Conservation (phyloP, 2,888 invertebrate genomes). For the Ligdia adustata region DNA sequence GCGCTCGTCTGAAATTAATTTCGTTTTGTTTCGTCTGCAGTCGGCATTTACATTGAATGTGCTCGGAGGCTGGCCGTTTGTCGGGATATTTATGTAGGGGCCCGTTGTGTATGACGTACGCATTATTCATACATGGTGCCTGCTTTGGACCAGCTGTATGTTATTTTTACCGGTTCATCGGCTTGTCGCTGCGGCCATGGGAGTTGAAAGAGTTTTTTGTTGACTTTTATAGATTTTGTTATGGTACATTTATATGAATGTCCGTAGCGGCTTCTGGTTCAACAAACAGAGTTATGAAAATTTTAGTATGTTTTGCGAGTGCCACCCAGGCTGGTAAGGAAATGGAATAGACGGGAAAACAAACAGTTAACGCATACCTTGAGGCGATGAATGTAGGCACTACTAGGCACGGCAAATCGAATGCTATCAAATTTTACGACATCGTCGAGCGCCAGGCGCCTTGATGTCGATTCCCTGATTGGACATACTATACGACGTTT, state of each 20-base stretch:
- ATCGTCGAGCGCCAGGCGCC: conserved; percentile 62
- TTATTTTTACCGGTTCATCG: conserved; percentile 78
- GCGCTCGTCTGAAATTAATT: conserved; percentile 81
- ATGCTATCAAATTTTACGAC: conserved; percentile 75
- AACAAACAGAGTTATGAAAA: conserved; percentile 19
- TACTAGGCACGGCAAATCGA: too few species aligned
- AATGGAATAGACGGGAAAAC: conserved; percentile 39
- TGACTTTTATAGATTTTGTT: conserved; percentile 33
- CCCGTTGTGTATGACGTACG: conserved; percentile 76
- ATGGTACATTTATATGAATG: conserved; percentile 21
- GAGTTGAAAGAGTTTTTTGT: conserved; percentile 46
- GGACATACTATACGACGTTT: conserved; percentile 63
- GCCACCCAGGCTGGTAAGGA: conserved; percentile 13
- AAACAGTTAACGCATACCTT: conserved; percentile 38
- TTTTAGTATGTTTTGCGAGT: conserved; percentile 10
- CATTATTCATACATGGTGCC: conserved; percentile 80
- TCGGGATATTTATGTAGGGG: conserved; percentile 80
- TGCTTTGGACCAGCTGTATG: conserved; percentile 69
- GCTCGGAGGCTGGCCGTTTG: conserved; percentile 76
- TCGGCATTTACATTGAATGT: conserved; percentile 83
- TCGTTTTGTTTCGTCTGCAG: conserved; percentile 82
- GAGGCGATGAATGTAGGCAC: too few species aligned
- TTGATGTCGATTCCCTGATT: conserved; percentile 61
- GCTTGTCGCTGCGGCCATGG: conserved; percentile 55
- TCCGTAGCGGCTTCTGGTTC: conserved; percentile 25